Percentiles rank a stretch among this genome's conserved stretches.
Conservation (phyloP, 1,140 invertebrate genomes). For the Pachyrhynchus sulphureomaculatus region DNA sequence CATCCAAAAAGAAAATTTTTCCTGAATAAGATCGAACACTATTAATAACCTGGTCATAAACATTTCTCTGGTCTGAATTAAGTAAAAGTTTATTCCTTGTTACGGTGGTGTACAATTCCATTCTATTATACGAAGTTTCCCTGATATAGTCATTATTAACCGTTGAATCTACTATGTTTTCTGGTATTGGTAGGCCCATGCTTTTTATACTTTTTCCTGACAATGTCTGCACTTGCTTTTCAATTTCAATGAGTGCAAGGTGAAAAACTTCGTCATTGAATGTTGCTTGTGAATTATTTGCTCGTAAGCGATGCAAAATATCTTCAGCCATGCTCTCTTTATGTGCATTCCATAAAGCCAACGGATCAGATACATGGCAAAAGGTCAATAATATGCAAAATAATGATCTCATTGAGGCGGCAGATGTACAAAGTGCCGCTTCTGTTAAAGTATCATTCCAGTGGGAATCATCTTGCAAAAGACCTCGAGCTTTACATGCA, state of each 20-base stretch:
- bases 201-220: too few species aligned
- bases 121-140: too few species aligned
- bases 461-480: too few species aligned
- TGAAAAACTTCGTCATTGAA: constrained; percentile 45
- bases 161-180: too few species aligned
- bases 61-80: constrained; percentile 29
- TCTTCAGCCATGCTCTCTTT: constrained; percentile 50
- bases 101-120: too few species aligned
- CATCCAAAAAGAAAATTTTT: constrained; percentile 37
- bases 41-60: constrained; percentile 50
- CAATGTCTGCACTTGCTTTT: constrained; percentile 40
- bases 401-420: too few species aligned
- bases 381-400: constrained; percentile 47
- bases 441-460: too few species aligned
- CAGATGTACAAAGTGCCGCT: too few species aligned
- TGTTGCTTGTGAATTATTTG: constrained; percentile 40
- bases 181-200: too few species aligned
- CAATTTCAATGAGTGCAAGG: constrained; percentile 46
- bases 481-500: too few species aligned
- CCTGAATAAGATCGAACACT: constrained; percentile 44
- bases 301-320: constrained; percentile 39
- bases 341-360: constrained; percentile 43
- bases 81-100: constrained; percentile 4
- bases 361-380: constrained; percentile 31
- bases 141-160: too few species aligned